phyloP scores from a whole-genome alignment of 2,113 vertebrate genomes.

The Oryzias javanicus region DNA sequence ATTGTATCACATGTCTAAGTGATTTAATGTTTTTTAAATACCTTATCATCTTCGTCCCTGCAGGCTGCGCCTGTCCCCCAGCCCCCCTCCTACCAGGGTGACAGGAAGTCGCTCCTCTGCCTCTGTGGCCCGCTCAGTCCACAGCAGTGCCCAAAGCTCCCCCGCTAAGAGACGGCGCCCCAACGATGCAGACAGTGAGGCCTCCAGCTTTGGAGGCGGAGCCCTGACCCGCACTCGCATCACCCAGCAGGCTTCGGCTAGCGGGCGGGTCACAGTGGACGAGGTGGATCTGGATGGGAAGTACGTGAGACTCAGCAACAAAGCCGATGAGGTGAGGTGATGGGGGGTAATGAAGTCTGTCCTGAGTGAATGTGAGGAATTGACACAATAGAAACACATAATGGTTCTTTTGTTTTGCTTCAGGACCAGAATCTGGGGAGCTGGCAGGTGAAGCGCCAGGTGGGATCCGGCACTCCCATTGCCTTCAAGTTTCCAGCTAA shows the following conservation, averaged over 20 bases:
- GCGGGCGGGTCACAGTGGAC: conserved; percentile 89
- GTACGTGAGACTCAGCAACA: conserved; percentile 93
- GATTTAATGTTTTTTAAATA: too few relatives aligned
- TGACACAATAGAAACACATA: neutral
- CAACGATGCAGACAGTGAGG: conserved; percentile 82
- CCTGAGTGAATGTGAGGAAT: too few relatives aligned
- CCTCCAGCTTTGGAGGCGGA: conserved; percentile 74
- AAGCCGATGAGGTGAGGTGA: conserved; percentile 85
- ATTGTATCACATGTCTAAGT: too few relatives aligned
- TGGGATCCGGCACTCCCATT: conserved; percentile 80
- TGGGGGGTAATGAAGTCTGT: neutral
- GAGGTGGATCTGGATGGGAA: conserved; percentile 95
- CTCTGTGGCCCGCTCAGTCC: conserved; percentile 32
- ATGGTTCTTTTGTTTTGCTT: neutral
- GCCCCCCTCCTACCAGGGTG: conserved; percentile 80
- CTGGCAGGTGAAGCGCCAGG: conserved; percentile 95
- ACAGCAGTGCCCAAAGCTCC: conserved; percentile 61
- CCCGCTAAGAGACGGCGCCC: conserved; percentile 86
- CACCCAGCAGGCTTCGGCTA: conserved; percentile 91
- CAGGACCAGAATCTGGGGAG: conserved; percentile 93
- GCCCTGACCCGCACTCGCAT: conserved; percentile 83
- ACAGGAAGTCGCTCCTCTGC: conserved; percentile 71
- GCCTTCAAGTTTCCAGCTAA: conserved; percentile 90
- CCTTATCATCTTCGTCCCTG: neutral
- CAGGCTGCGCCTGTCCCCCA: conserved; percentile 92